Evolutionary conservation across 2,888 invertebrate genomes (phyloP).

Genomic region (Druceiella hillmani): DNA sequence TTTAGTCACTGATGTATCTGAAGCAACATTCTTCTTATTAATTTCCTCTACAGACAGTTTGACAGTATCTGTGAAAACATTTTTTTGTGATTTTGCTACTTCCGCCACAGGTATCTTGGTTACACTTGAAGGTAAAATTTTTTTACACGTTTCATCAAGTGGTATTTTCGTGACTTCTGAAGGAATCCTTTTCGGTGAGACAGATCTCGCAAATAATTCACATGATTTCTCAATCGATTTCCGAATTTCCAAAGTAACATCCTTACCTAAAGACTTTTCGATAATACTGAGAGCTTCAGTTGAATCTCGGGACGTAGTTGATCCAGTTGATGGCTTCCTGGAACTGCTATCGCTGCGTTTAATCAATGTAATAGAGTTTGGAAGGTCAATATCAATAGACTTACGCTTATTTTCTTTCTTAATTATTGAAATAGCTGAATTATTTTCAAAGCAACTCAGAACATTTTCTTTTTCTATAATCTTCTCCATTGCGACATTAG

Average conservation of each 20-base stretch:
- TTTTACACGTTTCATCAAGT: no score
- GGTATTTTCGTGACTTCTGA: no score
- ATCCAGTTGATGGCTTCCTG: slow-evolving; percentile 46
- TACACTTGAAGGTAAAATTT: no score
- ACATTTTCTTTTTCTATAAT: slow-evolving; percentile 46
- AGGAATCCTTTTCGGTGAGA: no score
- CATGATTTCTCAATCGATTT: slow-evolving; percentile 42
- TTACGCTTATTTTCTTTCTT: slow-evolving; percentile 46
- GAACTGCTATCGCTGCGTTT: slow-evolving; percentile 45
- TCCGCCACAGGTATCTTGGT: no score
- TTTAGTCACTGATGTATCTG: no score
- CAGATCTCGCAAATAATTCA: slow-evolving; percentile 6
- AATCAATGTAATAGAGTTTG: slow-evolving; percentile 46
- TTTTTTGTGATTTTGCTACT: no score
- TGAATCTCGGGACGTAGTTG: slow-evolving; percentile 43
- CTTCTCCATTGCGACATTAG: slow-evolving; percentile 36
- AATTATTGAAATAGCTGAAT: slow-evolving; percentile 49
- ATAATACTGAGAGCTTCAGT: slow-evolving; percentile 46
- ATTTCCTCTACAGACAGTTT: no score
- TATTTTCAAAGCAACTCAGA: slow-evolving; percentile 48
- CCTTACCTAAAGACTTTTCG: slow-evolving; percentile 47
- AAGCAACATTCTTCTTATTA: no score
- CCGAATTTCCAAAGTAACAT: slow-evolving; percentile 46
- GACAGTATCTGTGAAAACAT: no score
- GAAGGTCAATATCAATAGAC: slow-evolving; percentile 45